Base-by-base conservation (phyloP, 2,888 invertebrate species). In the Cryptophagus acutangulus region DNA sequence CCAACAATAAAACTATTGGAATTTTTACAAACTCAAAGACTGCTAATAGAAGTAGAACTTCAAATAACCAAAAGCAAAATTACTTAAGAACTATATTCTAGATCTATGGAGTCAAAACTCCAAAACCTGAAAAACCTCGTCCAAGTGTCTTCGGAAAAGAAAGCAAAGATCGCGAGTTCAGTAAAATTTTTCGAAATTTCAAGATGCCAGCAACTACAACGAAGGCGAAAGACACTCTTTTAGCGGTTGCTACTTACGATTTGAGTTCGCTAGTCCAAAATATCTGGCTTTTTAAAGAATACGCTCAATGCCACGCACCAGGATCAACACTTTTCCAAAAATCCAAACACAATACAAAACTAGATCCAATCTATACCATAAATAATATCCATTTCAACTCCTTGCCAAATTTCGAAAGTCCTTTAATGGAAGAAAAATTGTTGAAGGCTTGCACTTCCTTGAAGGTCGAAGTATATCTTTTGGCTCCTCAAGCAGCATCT, bases 271-370 rank as follows among this genome's bases (percentile, higher is more conserved):
- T 58, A 15, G 28, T 57, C 10, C 46, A 46, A 15, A 54, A 58
- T 26, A 36, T 56, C 13, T 57, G 58, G 57, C 47, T 48, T 17
- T 58, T 51, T 82, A 82, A 41, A 81, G 81, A 50, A 82, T 84
- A 52, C 81, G 84, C 66, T 80, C 81, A 54, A 78, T 74, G 46
- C 78, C 78, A 55, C 81, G 82, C 46, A 81, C 83, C 58, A 83
- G 76, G 65, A 83, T 84, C 65, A n/a, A 43, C 38, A 4, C 12
- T 48, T 3, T 48, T 40, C 17, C 41, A 34, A 2, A 43, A 40
- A 13, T 26, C 35, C 5, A 18, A 10, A 4, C 35, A 31, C 24
- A 33, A 28, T 6, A 42, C 41, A 8, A 20, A 20, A 20, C 6
- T 8, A 8, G 34, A 30, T 1, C 36, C 40, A 20, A 31, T 36